phyloP scores from a whole-genome alignment of 1,140 invertebrate species.

The Lineus longissimus region DNA sequence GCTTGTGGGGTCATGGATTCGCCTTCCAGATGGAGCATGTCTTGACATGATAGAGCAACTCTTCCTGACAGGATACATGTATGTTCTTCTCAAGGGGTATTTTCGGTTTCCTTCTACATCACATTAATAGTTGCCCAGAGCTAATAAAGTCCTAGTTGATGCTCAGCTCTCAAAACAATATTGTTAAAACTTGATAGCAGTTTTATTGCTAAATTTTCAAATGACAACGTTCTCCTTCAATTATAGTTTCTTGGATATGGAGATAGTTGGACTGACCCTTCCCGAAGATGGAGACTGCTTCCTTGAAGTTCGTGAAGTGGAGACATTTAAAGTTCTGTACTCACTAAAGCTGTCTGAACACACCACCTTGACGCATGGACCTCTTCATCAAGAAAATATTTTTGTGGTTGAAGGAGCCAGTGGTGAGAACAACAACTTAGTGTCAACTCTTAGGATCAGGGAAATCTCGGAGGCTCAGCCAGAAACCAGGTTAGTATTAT shows the following conservation, averaged over 20 bases:
- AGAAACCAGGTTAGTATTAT: slow-evolving; percentile 33
- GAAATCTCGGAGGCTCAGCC: slow-evolving; percentile 41
- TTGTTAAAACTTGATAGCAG: neutral
- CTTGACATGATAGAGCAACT: too few relatives aligned
- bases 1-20: too few relatives aligned
- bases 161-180: neutral
- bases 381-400: slow-evolving; percentile 11
- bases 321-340: slow-evolving; percentile 27
- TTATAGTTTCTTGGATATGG: slow-evolving; percentile 29
- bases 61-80: too few relatives aligned
- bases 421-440: slow-evolving; percentile 1
- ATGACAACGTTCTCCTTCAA: too few relatives aligned
- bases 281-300: slow-evolving; percentile 17
- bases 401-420: neutral
- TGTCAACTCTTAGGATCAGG: slow-evolving; percentile 29
- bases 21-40: too few relatives aligned
- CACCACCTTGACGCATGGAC: slow-evolving; percentile 23
- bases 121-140: too few relatives aligned
- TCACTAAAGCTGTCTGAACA: slow-evolving; percentile 28
- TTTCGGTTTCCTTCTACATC: too few relatives aligned
- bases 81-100: too few relatives aligned
- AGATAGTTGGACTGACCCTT: slow-evolving; percentile 26
- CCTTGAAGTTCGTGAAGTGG: slow-evolving; percentile 29
- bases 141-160: neutral
- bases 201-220: too few relatives aligned